Evolutionary conservation across 2,797 vertebrate species (phyloP).

Genomic region (Pantherophis alleghaniensis): DNA sequence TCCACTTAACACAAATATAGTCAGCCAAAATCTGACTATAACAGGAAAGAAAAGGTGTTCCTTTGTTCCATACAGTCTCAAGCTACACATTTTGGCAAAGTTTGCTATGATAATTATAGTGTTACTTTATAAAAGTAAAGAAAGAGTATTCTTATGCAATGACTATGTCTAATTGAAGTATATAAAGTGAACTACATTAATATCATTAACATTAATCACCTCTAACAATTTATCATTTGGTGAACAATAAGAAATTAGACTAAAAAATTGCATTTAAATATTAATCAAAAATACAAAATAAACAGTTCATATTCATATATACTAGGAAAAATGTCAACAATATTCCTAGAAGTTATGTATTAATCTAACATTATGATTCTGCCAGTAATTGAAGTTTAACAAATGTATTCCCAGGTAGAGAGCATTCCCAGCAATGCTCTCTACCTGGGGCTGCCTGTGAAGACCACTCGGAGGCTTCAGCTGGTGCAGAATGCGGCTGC

Average conservation of each 20-base stretch:
- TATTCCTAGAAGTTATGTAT: background rate
- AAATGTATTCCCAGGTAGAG: background rate
- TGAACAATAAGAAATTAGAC: background rate
- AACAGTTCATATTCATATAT: slow-evolving; percentile 24
- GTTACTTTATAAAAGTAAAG: background rate
- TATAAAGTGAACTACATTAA: background rate
- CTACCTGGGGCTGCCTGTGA: too few relatives aligned
- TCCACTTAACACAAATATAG: background rate
- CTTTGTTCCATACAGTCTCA: background rate
- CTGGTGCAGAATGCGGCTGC: too few relatives aligned
- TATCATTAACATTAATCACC: background rate
- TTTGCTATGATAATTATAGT: slow-evolving; percentile 2
- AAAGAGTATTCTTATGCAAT: background rate
- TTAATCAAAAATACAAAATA: background rate
- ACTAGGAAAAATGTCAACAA: slow-evolving; percentile 1
- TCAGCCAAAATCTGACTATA: background rate
- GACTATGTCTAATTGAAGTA: background rate
- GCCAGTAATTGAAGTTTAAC: slow-evolving; percentile 44
- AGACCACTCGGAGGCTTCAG: too few relatives aligned
- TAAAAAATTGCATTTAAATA: background rate
- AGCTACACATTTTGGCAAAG: background rate
- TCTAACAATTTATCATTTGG: background rate
- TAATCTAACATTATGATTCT: slow-evolving; percentile 51
- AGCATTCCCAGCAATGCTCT: too few relatives aligned
- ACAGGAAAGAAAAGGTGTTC: background rate